A percentile compares a stretch with the other conserved stretches of the same genome.
Conservation (phyloP, 2,888 invertebrate genomes). For the Platycnemis pennipes region DNA sequence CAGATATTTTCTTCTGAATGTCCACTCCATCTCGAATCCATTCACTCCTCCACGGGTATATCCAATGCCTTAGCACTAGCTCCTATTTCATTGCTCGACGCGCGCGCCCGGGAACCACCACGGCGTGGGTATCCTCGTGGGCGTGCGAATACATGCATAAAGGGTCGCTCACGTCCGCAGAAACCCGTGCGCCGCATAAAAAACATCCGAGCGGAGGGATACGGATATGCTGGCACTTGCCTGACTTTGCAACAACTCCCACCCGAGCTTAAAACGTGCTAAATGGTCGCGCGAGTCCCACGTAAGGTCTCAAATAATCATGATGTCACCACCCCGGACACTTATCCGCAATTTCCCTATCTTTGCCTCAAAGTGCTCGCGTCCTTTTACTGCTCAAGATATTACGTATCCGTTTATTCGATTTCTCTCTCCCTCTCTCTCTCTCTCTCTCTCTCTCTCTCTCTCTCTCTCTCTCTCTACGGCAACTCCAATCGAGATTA, state of each 20-base stretch:
- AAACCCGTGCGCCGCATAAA: background rate
- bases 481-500: constrained; percentile 59
- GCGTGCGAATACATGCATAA: background rate
- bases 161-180: background rate
- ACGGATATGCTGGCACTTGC: background rate
- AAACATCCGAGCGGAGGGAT: background rate
- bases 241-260: background rate
- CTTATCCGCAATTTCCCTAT: constrained; percentile 34
- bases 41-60: background rate
- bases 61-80: background rate
- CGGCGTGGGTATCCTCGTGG: background rate
- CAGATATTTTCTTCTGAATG: background rate
- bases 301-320: background rate
- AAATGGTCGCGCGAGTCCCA: constrained; percentile 19
- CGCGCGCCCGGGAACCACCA: background rate
- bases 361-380: constrained; percentile 37
- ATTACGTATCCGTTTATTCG: background rate
- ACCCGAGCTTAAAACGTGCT: background rate
- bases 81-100: background rate
- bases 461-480: background rate
- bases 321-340: constrained; percentile 19
- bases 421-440: background rate
- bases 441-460: background rate
- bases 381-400: constrained; percentile 49
- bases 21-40: constrained; percentile 17